Evolutionary conservation across 2,888 invertebrate genomes (phyloP).

Genomic region (Ormyrus rosae): DNA sequence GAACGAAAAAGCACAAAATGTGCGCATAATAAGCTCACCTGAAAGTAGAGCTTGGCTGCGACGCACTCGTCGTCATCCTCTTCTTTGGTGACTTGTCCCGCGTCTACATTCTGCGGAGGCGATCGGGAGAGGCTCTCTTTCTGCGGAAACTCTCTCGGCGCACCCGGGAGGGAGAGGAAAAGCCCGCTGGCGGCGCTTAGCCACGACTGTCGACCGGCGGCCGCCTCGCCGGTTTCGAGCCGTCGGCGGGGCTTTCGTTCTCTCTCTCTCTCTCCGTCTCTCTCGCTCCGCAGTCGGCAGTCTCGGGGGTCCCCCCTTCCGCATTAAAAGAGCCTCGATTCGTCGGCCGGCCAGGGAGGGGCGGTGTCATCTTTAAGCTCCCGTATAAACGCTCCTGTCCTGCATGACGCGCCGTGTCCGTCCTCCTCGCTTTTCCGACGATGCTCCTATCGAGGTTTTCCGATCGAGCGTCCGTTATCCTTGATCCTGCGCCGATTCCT

Average conservation of each 20-base stretch:
- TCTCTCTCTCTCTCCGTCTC: slow-evolving; percentile 10
- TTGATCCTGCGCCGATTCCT: too few species aligned
- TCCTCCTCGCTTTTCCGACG: too few species aligned
- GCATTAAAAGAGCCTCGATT: slow-evolving; percentile 56
- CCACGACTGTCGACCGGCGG: slow-evolving; percentile 67
- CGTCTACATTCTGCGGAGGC: too few species aligned
- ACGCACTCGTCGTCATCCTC: too few species aligned
- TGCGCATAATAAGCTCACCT: too few species aligned
- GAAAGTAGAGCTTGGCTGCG: too few species aligned
- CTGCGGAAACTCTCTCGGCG: background rate
- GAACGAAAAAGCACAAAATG: too few species aligned
- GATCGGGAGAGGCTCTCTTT: too few species aligned
- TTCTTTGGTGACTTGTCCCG: too few species aligned
- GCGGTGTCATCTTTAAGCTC: slow-evolving; percentile 47
- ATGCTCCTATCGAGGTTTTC: too few species aligned
- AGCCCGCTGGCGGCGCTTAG: slow-evolving; percentile 65
- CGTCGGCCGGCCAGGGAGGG: slow-evolving; percentile 55
- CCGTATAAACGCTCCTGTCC: background rate
- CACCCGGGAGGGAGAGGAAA: background rate
- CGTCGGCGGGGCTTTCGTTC: background rate
- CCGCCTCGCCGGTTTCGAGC: slow-evolving; percentile 52
- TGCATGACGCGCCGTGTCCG: too few species aligned
- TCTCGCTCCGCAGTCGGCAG: background rate
- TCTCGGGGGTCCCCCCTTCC: slow-evolving; percentile 25
- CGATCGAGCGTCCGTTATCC: too few species aligned